phyloP scores from a whole-genome alignment of 2,888 invertebrate species.

The Halocaridina rubra region DNA sequence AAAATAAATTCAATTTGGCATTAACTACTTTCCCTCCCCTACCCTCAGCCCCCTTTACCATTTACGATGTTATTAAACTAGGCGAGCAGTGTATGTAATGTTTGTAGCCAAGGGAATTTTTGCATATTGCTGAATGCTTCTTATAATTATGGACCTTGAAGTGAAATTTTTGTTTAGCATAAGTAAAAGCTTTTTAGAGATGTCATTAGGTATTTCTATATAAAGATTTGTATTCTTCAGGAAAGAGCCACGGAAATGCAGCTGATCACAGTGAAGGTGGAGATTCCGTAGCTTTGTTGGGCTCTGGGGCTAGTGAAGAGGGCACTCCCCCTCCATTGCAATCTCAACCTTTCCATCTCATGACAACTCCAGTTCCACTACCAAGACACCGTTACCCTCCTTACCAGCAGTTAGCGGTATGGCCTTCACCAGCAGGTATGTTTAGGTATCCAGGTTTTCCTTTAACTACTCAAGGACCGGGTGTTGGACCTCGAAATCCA shows the following conservation, averaged over 20 bases:
- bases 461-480: constrained; percentile 27
- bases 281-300: constrained; percentile 16
- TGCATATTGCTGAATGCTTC: too few relatives aligned
- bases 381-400: constrained; percentile 42
- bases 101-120: too few relatives aligned
- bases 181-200: too few relatives aligned
- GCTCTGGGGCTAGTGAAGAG: constrained; percentile 54
- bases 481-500: constrained; percentile 38
- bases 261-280: constrained; percentile 28
- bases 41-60: too few relatives aligned
- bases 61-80: too few relatives aligned
- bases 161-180: too few relatives aligned
- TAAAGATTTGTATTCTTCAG: too few relatives aligned
- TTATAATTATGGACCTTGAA: too few relatives aligned
- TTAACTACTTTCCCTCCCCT: too few relatives aligned
- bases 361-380: constrained; percentile 36
- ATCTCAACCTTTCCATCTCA: constrained; percentile 26
- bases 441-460: constrained; percentile 40
- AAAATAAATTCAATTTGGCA: too few relatives aligned
- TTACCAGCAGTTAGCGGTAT: constrained; percentile 35
- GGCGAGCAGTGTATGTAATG: too few relatives aligned
- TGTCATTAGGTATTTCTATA: too few relatives aligned
- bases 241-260: constrained; percentile 38
- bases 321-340: constrained; percentile 55
- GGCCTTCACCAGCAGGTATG: constrained; percentile 31